Evolutionary conservation across 2,797 vertebrate species (phyloP).

Genomic region (Ptychobarbus kaznakovi): DNA sequence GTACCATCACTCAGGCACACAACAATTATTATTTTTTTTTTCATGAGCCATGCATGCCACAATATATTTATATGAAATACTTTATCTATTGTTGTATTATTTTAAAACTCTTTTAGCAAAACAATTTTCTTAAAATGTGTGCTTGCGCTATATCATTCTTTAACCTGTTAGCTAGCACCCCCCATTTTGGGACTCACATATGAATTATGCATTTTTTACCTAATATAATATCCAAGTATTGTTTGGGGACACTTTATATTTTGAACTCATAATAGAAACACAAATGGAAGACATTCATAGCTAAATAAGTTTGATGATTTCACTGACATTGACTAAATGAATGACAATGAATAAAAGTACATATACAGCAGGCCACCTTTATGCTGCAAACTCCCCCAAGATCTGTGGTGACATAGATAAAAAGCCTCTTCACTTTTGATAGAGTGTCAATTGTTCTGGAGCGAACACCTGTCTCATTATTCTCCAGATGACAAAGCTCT

Average conservation of each 20-base stretch:
- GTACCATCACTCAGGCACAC: background rate
- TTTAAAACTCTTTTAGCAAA: background rate
- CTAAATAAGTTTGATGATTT: background rate
- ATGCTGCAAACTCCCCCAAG: background rate
- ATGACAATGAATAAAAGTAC: background rate
- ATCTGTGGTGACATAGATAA: background rate
- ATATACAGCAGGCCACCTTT: background rate
- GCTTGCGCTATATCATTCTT: background rate
- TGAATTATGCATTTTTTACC: background rate
- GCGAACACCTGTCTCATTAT: constrained; percentile 22
- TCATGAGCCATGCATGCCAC: background rate
- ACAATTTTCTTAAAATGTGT: background rate
- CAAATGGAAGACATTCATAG: background rate
- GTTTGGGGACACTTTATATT: background rate
- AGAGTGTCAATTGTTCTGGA: constrained; percentile 23
- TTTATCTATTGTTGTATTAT: background rate
- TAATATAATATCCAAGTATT: background rate
- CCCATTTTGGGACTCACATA: too few relatives aligned
- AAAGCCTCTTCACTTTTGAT: constrained; percentile 23
- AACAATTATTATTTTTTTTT: background rate
- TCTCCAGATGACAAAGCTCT: constrained; percentile 16
- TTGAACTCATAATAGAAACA: background rate
- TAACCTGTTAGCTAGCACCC: background rate
- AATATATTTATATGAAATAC: background rate
- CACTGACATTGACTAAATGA: background rate